Conservation (phyloP, 2,113 vertebrate genomes). For the Etia nguti region DNA sequence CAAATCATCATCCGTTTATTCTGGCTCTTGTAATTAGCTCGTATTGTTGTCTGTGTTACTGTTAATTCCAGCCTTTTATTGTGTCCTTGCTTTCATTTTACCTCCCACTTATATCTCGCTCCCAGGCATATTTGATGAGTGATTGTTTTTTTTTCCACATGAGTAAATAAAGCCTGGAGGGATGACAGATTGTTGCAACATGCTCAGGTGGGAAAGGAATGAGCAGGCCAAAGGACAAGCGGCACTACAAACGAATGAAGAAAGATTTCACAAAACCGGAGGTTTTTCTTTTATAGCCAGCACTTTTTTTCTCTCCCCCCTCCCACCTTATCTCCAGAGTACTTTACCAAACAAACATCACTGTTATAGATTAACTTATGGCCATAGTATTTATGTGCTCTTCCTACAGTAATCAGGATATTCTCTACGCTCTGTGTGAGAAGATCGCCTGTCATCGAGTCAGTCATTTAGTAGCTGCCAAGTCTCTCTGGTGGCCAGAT, state of each 20-base stretch:
- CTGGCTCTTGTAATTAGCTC: constrained; percentile 46
- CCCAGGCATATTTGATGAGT: constrained; percentile 56
- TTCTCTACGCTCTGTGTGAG: neutral
- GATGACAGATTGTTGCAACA: constrained; percentile 32
- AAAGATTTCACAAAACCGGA: neutral
- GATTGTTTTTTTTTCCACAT: constrained; percentile 51
- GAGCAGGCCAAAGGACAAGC: constrained; percentile 16
- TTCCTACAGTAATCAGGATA: neutral
- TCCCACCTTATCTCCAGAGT: neutral
- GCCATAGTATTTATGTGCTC: neutral
- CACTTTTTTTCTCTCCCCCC: neutral
- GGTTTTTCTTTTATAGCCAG: neutral
- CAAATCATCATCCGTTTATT: constrained; percentile 35
- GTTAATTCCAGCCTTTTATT: constrained; percentile 36
- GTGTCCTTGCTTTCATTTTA: constrained; percentile 47
- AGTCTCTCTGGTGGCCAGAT: neutral
- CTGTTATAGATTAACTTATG: neutral
- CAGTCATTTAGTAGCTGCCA: neutral
- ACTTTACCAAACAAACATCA: neutral
- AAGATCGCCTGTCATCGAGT: neutral
- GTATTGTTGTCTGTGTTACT: constrained; percentile 45
- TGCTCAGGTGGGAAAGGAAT: constrained; percentile 23
- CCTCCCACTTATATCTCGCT: constrained; percentile 47
- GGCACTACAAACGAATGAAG: neutral
- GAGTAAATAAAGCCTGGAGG: constrained; percentile 50